Evolutionary conservation across 2,888 invertebrate species (phyloP).

Genomic region (Marasmarcha lunaedactyla): DNA sequence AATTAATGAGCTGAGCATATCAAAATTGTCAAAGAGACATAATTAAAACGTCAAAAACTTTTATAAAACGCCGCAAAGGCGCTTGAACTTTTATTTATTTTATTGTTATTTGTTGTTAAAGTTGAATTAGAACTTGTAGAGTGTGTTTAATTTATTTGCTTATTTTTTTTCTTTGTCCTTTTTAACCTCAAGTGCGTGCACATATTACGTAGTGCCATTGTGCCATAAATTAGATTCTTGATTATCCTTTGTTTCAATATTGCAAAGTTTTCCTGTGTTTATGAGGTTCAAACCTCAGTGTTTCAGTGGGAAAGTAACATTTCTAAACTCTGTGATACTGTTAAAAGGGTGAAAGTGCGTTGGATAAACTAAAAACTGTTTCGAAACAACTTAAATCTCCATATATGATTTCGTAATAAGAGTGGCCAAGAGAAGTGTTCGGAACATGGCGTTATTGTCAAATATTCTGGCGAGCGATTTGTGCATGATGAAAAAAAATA

Average conservation of each 20-base stretch:
- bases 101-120: constrained; percentile 56
- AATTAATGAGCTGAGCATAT: no score
- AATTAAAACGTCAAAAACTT: constrained; percentile 56
- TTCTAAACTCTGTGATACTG: no score
- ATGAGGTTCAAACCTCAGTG: constrained; percentile 5
- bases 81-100: constrained; percentile 51
- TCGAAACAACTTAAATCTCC: background rate
- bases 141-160: background rate
- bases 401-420: no score
- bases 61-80: constrained; percentile 51
- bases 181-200: constrained; percentile 24
- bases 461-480: background rate
- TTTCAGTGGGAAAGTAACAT: no score
- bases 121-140: constrained; percentile 35
- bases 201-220: constrained; percentile 25
- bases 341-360: background rate
- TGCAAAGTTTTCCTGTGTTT: constrained; percentile 31
- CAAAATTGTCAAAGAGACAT: constrained; percentile 6
- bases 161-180: background rate
- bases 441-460: constrained; percentile 17
- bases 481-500: no score
- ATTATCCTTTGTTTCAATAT: constrained; percentile 48
- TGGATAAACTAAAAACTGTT: background rate
- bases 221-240: constrained; percentile 55
- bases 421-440: constrained; percentile 7